phyloP scores from a whole-genome alignment of 1,140 invertebrate species.

The Tyrophagus putrescentiae region DNA sequence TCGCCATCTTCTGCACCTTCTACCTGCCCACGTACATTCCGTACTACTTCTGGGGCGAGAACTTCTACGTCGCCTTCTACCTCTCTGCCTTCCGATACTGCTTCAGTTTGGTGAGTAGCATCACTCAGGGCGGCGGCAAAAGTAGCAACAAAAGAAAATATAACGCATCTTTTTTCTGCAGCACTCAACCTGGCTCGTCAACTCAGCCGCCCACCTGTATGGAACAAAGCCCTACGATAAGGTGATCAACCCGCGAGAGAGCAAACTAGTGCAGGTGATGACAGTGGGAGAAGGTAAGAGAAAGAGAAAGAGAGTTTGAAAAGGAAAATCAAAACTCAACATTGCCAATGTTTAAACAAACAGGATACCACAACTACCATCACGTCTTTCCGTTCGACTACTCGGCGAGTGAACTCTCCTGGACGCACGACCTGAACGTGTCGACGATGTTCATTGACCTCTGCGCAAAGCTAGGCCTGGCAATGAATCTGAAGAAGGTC shows the following conservation, averaged over 20 bases:
- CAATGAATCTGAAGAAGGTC: conserved; percentile 34
- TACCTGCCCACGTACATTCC: conserved; percentile 67
- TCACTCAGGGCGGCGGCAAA: background rate
- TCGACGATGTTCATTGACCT: conserved; percentile 41
- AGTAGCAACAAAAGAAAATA: too few species aligned
- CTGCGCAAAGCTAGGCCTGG: conserved; percentile 37
- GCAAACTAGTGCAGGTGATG: conserved; percentile 36
- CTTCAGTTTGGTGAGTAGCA: conserved; percentile 38
- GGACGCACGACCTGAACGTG: conserved; percentile 48
- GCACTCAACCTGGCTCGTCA: conserved; percentile 71
- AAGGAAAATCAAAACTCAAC: too few species aligned
- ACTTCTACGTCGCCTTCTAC: conserved; percentile 58
- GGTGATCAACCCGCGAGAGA: conserved; percentile 40
- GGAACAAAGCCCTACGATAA: conserved; percentile 36
- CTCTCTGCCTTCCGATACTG: conserved; percentile 57
- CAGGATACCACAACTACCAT: conserved; percentile 42
- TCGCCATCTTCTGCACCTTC: conserved; percentile 70
- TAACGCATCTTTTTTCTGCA: conserved; percentile 45
- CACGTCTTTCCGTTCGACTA: conserved; percentile 51
- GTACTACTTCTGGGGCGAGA: conserved; percentile 67
- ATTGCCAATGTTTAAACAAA: too few species aligned
- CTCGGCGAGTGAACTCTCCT: conserved; percentile 60
- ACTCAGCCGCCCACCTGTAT: conserved; percentile 40
- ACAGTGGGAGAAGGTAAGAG: conserved; percentile 43
- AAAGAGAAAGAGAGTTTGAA: too few species aligned